These are phyloP conservation scores for Phalanger gymnotis DNA, from an alignment of 2,797 vertebrate genomes.

Conservation along the genomic window DNA sequence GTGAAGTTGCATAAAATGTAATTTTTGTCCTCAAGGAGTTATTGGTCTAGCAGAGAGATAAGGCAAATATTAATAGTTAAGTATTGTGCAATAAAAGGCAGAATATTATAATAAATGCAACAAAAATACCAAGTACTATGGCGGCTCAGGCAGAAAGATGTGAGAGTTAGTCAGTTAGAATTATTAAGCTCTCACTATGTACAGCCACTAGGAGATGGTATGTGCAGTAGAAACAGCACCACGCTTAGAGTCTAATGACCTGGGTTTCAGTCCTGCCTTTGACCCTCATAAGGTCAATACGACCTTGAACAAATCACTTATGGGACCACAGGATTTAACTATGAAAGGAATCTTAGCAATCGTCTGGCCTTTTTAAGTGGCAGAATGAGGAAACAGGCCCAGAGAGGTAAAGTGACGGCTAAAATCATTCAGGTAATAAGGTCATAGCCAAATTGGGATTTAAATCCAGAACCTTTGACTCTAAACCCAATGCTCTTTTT, in stretches of 20 bases:
- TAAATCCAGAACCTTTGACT: neutral
- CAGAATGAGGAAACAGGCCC: neutral
- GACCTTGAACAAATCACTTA: neutral
- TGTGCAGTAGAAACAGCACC: neutral
- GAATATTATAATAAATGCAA: neutral
- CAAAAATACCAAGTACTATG: neutral
- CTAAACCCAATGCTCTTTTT: neutral
- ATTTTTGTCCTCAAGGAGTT: neutral
- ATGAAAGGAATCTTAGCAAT: neutral
- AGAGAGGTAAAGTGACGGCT: neutral
- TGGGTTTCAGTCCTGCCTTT: neutral
- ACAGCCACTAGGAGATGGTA: neutral
- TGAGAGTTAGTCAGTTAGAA: neutral
- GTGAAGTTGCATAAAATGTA: neutral
- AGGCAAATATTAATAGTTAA: neutral
- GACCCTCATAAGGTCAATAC: neutral
- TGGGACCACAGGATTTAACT: neutral
- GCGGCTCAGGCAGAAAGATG: neutral
- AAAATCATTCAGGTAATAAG: neutral
- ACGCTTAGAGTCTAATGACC: neutral
- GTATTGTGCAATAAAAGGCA: neutral
- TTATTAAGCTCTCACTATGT: neutral
- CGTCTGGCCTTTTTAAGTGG: neutral
- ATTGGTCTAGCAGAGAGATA: neutral
- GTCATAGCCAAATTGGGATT: neutral